These are phyloP conservation scores for Xiphorhynchus elegans DNA, from an alignment of 2,113 vertebrate genomes.

Conservation along the genomic window DNA sequence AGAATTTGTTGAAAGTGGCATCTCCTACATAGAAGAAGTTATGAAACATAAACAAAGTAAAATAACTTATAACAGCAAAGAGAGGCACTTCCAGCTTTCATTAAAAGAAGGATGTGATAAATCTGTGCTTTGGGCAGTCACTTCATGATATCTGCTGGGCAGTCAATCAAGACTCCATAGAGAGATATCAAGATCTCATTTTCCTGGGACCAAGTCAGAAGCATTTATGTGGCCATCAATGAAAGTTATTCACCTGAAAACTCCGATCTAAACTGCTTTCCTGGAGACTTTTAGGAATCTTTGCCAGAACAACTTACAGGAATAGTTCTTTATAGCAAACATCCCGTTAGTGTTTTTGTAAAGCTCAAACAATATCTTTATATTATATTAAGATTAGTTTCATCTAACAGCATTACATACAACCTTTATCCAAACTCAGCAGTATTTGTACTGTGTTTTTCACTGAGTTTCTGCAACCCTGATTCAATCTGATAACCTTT, in stretches of 20 bases:
- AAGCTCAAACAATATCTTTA: not conserved
- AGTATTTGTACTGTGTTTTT: not conserved
- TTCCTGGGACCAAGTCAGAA: not conserved
- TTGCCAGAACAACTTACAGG: not conserved
- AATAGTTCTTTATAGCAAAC: not conserved
- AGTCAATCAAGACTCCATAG: not conserved
- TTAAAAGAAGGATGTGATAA: not conserved
- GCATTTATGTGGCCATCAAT: not conserved
- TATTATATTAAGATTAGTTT: not conserved
- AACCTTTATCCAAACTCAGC: not conserved
- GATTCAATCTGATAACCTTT: not conserved
- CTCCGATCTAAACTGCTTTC: not conserved
- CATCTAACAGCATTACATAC: not conserved
- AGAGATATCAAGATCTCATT: not conserved
- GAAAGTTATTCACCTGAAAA: not conserved
- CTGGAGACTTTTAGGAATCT: not conserved
- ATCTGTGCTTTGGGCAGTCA: not conserved
- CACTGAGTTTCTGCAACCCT: not conserved
- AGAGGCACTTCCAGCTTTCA: not conserved
- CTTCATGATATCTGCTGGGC: not conserved
- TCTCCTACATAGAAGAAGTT: not conserved
- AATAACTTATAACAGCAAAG: not conserved
- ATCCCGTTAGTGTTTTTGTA: not conserved
- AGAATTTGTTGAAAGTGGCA: not conserved
- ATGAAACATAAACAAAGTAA: slow-evolving; percentile 4